Evolutionary conservation across 2,113 vertebrate genomes (phyloP), one percentile per base, ranked within the genome.

Genomic region (Cettia cetti): DNA sequence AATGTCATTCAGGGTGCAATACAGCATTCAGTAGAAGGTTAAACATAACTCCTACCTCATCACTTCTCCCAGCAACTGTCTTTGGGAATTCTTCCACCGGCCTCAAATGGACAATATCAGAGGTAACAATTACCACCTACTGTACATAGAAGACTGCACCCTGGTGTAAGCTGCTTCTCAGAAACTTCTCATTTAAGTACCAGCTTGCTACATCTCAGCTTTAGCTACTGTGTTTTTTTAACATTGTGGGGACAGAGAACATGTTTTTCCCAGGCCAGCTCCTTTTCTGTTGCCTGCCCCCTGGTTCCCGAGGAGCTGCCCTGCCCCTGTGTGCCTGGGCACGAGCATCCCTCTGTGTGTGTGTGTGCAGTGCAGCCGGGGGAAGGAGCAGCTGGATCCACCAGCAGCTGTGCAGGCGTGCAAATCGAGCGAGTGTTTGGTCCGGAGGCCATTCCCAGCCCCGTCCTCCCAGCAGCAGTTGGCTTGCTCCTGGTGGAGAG

Each of bases 301-400:
- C 9, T 7, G 30, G 9, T 45, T 37, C 47, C 76, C 1, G 1
- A 45, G 86, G 64, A 89, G 42, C 68, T 83, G 63, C 76, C 83
- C 59, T 95, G 64, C 40, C 68, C 61, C 76, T 92, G 18, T 42
- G 65, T 87, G 90, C 76, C 60, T n/a, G 35, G 84, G 63, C 86
- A 82, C 0, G 8, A 81, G 33, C 10, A 1, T 92, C 76, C 61
- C 76, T 5, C 15, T 27, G 57, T 30, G 49, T 17, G 23, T 27
- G 57, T 30, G 49, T 17, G 65, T 10, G 50, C 16, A 5, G 81
- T 56, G 57, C 82, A 90, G 76, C 28, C 2, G 0, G 61, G 47
- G 70, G 69, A 92, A 94, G 80, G 45, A 95, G 90, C 95, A 94
- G 90, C 92, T 97, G 94, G 88, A 94, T 76, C 90, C 92, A 97